Evolutionary conservation across 2,888 invertebrate species (phyloP), one percentile per base, ranked within the genome.

Genomic region (Cerceris rybyensis): DNA sequence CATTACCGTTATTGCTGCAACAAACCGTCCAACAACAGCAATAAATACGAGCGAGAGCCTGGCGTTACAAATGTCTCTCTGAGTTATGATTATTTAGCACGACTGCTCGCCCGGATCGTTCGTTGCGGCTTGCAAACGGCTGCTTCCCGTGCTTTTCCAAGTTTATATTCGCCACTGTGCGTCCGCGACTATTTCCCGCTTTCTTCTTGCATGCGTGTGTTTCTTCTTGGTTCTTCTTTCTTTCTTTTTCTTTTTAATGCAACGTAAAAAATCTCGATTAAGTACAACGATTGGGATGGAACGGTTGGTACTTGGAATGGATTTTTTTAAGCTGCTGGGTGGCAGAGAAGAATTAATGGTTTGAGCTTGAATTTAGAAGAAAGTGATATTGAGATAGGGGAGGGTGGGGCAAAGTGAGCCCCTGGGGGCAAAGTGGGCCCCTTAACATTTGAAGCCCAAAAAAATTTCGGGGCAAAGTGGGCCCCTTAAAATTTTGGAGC

Each of bases 1-100:
- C 92, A 92, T 92, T 92, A 92, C 86, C 91, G 88, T 92, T 92
- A 92, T 92, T 92, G 90, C 92, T 88, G 89, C 90, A 91, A 91
- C 91, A 91, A 90, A 91, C 90, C 89, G 88, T 90, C 90, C 90
- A 92, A 90, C 92, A 91, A 92, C 91, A 91, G 90, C 91, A 88
- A 92, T 92, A 92, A 92, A 92, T 89, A 90, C 84, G 84, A 82
- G 81, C 87, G 82, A 84, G 86, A 84, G 81, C 77, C 82, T 87
- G 86, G 86, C 85, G 86, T 89, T 86, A 87, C 88, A 89, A 90
- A 90, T 90, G 86, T 87, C 87, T 86, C 87, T 87, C 85, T 86
- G 90, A 88, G 88, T 91, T 90, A 89, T 90, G 88, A 91, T 90
- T 90, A 90, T 91, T 89, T 84, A 85, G 84, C 86, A 67, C 77